phyloP scores from a whole-genome alignment of 2,113 vertebrate genomes.

The Oceanodroma tethys region DNA sequence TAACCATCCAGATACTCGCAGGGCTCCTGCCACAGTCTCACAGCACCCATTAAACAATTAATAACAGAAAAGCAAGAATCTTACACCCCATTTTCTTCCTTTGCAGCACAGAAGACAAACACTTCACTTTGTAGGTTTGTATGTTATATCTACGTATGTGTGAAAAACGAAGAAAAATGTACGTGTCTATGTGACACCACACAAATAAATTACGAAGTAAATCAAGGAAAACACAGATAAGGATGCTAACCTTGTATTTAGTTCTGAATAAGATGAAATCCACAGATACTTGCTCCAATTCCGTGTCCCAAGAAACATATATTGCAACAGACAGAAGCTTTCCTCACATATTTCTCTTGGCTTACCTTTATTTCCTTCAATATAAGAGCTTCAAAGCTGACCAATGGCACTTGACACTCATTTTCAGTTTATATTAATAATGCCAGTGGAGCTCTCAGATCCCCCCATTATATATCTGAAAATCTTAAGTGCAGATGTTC shows the following conservation, averaged over 20 bases:
- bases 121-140: background rate
- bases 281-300: rapidly evolving
- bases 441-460: background rate
- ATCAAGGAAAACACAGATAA: background rate
- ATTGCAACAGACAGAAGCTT: background rate
- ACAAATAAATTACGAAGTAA: background rate
- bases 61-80: background rate
- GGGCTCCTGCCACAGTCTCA: background rate
- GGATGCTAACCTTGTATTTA: background rate
- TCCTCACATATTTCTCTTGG: background rate
- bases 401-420: background rate
- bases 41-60: background rate
- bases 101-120: background rate
- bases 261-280: background rate
- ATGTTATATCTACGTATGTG: background rate
- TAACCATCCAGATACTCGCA: background rate
- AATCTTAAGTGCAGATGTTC: background rate
- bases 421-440: background rate
- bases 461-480: rapidly evolving
- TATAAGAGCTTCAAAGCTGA: background rate
- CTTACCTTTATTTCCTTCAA: background rate
- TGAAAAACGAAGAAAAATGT: background rate
- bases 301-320: background rate
- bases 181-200: background rate
- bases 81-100: background rate